Evolutionary conservation across 2,113 vertebrate species (phyloP).

Genomic region (Tonatia bakeri): DNA sequence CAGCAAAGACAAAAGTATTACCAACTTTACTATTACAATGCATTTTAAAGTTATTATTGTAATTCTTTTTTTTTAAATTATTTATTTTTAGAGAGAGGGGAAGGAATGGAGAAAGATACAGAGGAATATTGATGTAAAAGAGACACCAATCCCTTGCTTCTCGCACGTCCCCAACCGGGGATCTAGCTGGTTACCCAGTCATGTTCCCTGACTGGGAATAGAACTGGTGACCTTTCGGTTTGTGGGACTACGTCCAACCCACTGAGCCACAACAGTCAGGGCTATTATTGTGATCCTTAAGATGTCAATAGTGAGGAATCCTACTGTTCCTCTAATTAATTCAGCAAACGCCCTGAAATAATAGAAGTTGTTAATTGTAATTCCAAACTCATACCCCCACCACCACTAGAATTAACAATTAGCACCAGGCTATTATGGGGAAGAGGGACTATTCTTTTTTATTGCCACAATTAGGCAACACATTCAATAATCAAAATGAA

Average conservation of each 20-base stretch:
- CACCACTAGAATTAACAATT: slow-evolving; percentile 83
- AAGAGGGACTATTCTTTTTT: slow-evolving; percentile 82
- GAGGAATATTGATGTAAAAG: too few species aligned
- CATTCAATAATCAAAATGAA: slow-evolving; percentile 81
- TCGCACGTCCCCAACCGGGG: too few species aligned
- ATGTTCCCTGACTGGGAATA: too few species aligned
- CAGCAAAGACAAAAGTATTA: slow-evolving; percentile 15
- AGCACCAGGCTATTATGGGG: slow-evolving; percentile 72
- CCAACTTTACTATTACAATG: not conserved
- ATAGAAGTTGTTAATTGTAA: slow-evolving; percentile 78
- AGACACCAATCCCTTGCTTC: too few species aligned
- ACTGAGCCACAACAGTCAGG: too few species aligned
- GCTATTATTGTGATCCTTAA: slow-evolving; percentile 63
- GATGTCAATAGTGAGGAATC: slow-evolving; percentile 75
- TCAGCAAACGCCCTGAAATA: slow-evolving; percentile 78
- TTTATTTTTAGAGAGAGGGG: too few species aligned
- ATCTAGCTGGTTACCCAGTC: too few species aligned
- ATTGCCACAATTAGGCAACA: slow-evolving; percentile 82
- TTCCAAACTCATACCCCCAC: slow-evolving; percentile 79
- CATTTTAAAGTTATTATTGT: slow-evolving; percentile 70
- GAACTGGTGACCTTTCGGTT: too few species aligned
- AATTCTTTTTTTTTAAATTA: too few species aligned
- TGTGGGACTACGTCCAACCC: too few species aligned
- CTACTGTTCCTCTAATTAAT: slow-evolving; percentile 82
- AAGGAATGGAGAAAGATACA: too few species aligned